Base-by-base conservation (phyloP, 1,140 invertebrate genomes). In the Drosophila fuyamai region DNA sequence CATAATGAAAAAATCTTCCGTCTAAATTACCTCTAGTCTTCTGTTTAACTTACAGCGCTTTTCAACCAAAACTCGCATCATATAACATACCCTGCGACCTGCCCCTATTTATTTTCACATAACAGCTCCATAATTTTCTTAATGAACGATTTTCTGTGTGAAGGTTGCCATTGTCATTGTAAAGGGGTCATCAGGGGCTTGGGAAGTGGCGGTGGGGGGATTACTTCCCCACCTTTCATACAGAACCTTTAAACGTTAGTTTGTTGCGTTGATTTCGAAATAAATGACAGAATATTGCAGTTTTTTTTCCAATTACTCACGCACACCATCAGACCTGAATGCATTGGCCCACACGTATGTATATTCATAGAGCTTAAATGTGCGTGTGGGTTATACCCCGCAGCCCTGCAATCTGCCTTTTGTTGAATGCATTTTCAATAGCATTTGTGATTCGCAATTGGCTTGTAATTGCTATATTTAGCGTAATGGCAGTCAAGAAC, bases 101-200 rank as follows among this genome's bases (percentile, higher is more conserved):
- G 44, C 62, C 54, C 53, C 72, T 41, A 48, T 78, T 53, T 46
- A 61, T 48, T 63, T 61, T 77, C 43, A 43, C 44, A 67, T 61
- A 40, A 48, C 58, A 55, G 61, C 71, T 74, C 66, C 55, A 78
- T 86, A 82, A 91, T 91, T 91, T 91, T 91, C 89, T 63, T 82
- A 79, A 76, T 91, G 79, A 91, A 76, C 80, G 79, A 89, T 91
- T 91, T 91, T 91, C 84, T 91, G 81, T 91, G 89, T 91, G 89
- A 91, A 91, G 89, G 89, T 91, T 91, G 80, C 75, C 71, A 81
- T 72, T 79, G 79, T 86, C 70, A 65, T 81, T 58, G 32, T 40
- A 56, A 56, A 65, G 61, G 63, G 58, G 58, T 51, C 58, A 51
- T 23, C 46, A n/a, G 58, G 46, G 58, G 56, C 14, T 47, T 29